Evolutionary conservation across 2,888 invertebrate species (phyloP), one percentile per base, ranked within the genome.

Genomic region (Sphaeridia pumilis): DNA sequence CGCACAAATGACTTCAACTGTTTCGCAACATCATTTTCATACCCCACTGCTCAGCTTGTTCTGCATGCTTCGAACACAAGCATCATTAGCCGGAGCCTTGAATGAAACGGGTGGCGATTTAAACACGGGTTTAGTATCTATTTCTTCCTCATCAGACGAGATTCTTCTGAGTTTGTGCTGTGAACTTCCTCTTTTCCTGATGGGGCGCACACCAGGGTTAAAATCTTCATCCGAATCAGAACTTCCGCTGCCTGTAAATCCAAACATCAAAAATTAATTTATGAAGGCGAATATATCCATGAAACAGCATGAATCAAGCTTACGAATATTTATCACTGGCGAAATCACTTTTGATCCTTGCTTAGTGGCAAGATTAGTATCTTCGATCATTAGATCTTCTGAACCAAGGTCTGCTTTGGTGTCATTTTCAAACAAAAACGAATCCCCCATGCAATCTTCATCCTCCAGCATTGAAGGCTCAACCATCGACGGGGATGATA

Each of bases 131-230:
- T 49, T 17, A 12, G 22, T 28, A 2, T 41, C 34, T 2, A 4
- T n/a, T 14, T 49, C 48, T 31, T 49, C 44, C 14, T 55, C 52
- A n/a, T 59, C 59, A 21, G 59, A 54, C 17, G 56, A 55, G 2
- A 36, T 4, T 26, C 36, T 48, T 5, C 35, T 14, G 7, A 3
- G 12, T 26, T 7, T 36, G 17, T 4, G 7, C 28, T 21, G 17
- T n/a, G 38, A 47, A 36, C 17, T n/a, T 10, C 5, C 12, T 14
- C 25, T 14, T 24, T 41, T 49, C 2, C 31, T 25, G 4, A 4
- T 14, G 3, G 24, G 28, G 17, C 21, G 42, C 17, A 20, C 34
- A 7, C 43, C 28, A 10, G 21, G 49, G 12, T 20, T 43, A 28
- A 26, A 20, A 14, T 43, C 22, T 22, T 42, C 43, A 3, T 22